Conservation (phyloP, 2,888 invertebrate genomes). For the Halictus quadricinctus region DNA sequence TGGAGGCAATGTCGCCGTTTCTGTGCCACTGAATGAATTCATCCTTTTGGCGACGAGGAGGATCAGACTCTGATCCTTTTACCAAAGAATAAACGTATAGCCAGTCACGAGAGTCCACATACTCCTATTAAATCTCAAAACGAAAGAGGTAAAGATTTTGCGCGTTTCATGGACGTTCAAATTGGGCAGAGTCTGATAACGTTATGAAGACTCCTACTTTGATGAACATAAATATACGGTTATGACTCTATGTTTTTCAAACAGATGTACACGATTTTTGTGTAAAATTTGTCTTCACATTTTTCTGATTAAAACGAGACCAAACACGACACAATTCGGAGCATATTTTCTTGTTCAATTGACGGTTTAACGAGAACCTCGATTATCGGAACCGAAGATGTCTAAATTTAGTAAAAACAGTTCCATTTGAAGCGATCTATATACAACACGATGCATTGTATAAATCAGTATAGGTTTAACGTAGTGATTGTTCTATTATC, state of each 20-base stretch:
- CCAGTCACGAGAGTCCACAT: not conserved
- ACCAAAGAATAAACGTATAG: not conserved
- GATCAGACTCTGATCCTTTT: slow-evolving; percentile 18
- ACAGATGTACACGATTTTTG: not conserved
- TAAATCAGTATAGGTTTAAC: too few species aligned
- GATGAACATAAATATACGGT: not conserved
- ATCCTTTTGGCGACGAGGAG: not conserved
- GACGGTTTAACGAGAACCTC: too few species aligned
- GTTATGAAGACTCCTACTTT: not conserved
- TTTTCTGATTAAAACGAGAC: too few species aligned
- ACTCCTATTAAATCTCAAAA: not conserved
- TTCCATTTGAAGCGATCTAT: too few species aligned
- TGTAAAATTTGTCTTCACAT: too few species aligned
- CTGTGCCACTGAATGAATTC: slow-evolving; percentile 23
- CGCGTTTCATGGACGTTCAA: not conserved
- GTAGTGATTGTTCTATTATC: too few species aligned
- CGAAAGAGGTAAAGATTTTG: not conserved
- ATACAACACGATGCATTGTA: too few species aligned
- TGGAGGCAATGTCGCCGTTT: slow-evolving; percentile 19
- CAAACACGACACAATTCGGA: too few species aligned
- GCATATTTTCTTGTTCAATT: too few species aligned
- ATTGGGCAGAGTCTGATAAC: not conserved
- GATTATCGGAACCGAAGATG: too few species aligned
- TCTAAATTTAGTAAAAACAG: too few species aligned
- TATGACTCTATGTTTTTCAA: not conserved